Evolutionary conservation across 2,797 vertebrate genomes (phyloP).

Genomic region (Aeoliscus strigatus): DNA sequence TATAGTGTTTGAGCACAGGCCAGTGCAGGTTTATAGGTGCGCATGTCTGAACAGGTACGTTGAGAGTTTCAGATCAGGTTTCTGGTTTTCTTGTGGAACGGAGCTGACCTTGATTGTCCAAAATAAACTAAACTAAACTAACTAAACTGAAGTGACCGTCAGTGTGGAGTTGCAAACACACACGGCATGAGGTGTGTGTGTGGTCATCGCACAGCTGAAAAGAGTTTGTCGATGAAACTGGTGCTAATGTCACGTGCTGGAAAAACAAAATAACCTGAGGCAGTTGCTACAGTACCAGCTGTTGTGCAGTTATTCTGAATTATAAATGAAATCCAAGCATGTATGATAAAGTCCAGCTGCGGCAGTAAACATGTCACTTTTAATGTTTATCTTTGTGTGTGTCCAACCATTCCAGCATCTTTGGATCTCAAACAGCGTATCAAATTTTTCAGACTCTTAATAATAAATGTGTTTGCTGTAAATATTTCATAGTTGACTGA

Average conservation of each 20-base stretch:
- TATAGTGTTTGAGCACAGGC: conserved; percentile 43
- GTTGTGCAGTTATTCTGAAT: conserved; percentile 27
- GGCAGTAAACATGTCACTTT: conserved; percentile 19
- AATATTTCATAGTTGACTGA: conserved; percentile 75
- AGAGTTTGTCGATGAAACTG: conserved; percentile 28
- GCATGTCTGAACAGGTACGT: conserved; percentile 43
- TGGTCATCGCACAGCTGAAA: too few species aligned
- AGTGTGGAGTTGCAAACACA: too few species aligned
- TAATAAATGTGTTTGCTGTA: conserved; percentile 73
- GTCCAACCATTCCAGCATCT: conserved; percentile 32
- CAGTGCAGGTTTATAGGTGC: conserved; percentile 38
- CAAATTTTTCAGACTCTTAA: conserved; percentile 63
- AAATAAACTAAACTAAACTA: too few species aligned
- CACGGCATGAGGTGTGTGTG: too few species aligned
- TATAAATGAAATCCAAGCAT: conserved; percentile 30
- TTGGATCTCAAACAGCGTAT: conserved; percentile 53
- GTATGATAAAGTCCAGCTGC: conserved; percentile 3
- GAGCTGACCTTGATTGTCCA: too few species aligned
- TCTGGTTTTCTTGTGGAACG: too few species aligned
- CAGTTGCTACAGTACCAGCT: conserved; percentile 8
- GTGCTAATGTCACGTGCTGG: conserved; percentile 34
- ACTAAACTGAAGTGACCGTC: too few species aligned
- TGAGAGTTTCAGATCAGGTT: too few species aligned
- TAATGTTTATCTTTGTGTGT: conserved; percentile 2
- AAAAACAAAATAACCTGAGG: too few species aligned